phyloP scores from a whole-genome alignment of 2,113 vertebrate genomes.

The Albula goreensis region DNA sequence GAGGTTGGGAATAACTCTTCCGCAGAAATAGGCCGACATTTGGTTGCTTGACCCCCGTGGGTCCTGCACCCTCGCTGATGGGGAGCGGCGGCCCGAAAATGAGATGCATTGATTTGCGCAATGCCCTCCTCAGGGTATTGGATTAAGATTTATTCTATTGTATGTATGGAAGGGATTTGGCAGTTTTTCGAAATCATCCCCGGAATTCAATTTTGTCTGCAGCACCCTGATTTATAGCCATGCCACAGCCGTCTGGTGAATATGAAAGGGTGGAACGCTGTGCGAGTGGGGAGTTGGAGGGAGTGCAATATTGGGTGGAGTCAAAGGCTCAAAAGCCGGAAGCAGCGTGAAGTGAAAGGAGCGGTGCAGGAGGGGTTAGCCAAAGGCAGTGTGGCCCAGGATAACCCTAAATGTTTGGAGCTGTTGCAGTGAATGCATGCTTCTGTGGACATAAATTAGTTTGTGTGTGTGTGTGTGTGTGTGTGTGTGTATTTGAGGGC shows the following conservation, averaged over 20 bases:
- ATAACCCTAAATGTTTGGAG: not conserved
- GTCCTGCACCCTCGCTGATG: not conserved
- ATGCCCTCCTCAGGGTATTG: slow-evolving; percentile 33
- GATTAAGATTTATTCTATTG: slow-evolving; percentile 63
- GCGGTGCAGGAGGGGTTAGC: not conserved
- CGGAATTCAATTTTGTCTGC: slow-evolving; percentile 67
- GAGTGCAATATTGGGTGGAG: slow-evolving; percentile 16
- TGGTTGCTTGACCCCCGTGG: not conserved
- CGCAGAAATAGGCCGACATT: not conserved
- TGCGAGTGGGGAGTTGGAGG: slow-evolving; percentile 34
- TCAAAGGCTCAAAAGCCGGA: slow-evolving; percentile 24
- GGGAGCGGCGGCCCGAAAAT: not conserved
- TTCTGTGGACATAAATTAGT: not conserved
- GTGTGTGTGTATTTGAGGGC: too few species aligned
- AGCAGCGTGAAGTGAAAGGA: not conserved
- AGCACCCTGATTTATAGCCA: slow-evolving; percentile 68
- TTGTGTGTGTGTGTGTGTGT: not conserved
- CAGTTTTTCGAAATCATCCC: slow-evolving; percentile 54
- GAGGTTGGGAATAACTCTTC: not conserved
- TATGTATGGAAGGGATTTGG: slow-evolving; percentile 56
- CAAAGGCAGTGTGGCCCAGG: not conserved
- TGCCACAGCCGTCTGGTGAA: slow-evolving; percentile 53
- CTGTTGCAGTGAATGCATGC: not conserved
- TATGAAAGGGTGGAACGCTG: slow-evolving; percentile 47
- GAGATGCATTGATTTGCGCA: slow-evolving; percentile 34